These are phyloP conservation scores for Pygmarrhopalites habei DNA, from an alignment of 1,140 invertebrate genomes.

Conservation along the genomic window DNA sequence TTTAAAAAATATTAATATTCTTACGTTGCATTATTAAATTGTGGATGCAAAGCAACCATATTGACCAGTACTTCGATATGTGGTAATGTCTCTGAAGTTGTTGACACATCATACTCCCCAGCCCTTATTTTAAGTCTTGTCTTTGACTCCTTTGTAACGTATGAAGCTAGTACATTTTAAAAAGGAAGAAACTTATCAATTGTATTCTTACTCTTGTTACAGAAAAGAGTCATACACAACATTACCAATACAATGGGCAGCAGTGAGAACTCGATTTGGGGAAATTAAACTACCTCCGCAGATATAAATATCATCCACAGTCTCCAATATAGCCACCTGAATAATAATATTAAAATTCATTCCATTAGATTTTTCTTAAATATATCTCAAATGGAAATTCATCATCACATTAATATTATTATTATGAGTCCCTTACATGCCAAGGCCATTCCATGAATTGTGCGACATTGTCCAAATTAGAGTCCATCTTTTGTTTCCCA, in stretches of 20 bases:
- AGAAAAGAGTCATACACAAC: too few relatives aligned
- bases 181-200: too few relatives aligned
- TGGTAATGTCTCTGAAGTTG: conserved; percentile 41
- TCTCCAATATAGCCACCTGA: conserved; percentile 47
- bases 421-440: conserved; percentile 49
- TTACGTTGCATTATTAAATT: conserved; percentile 45
- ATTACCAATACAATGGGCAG: conserved; percentile 34
- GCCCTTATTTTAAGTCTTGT: conserved; percentile 45
- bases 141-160: conserved; percentile 39
- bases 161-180: too few relatives aligned
- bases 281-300: conserved; percentile 30
- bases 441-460: conserved; percentile 48
- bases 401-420: background rate
- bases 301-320: conserved; percentile 43
- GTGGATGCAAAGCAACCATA: conserved; percentile 40
- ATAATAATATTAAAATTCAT: too few relatives aligned
- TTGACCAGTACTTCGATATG: conserved; percentile 43
- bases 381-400: background rate
- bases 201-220: too few relatives aligned
- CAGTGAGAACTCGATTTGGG: conserved; percentile 25
- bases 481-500: background rate
- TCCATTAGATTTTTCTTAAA: too few relatives aligned
- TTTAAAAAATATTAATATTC: too few relatives aligned
- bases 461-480: conserved; percentile 38
- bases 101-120: conserved; percentile 49